These are phyloP conservation scores for Epistrophe eligans DNA, from an alignment of 2,888 invertebrate genomes.

Conservation along the genomic window DNA sequence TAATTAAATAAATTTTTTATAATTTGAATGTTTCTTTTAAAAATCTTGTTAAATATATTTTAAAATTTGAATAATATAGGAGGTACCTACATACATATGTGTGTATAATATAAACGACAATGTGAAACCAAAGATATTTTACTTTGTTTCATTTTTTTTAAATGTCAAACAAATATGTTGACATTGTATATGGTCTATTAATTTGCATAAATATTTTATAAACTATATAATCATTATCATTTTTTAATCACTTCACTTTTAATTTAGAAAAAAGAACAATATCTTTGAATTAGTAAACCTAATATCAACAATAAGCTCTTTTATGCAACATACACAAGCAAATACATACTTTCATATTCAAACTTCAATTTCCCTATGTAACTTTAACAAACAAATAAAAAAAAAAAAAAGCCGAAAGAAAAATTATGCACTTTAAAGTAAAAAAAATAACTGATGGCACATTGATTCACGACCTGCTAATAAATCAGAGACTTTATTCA, in stretches of 20 bases:
- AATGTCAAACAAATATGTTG: neutral
- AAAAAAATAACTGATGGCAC: neutral
- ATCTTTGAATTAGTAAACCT: neutral
- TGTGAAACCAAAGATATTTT: neutral
- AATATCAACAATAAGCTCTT: neutral
- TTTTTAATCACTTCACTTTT: neutral
- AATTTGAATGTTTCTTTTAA: too few species aligned
- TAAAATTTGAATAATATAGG: too few species aligned
- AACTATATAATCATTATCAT: neutral
- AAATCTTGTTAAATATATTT: neutral
- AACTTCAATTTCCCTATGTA: neutral
- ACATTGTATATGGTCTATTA: neutral
- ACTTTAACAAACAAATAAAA: neutral
- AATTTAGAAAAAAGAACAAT: neutral
- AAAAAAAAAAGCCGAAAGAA: neutral
- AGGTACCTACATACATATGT: too few species aligned
- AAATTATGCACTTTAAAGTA: constrained; percentile 4
- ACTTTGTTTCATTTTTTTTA: neutral
- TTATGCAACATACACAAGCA: neutral
- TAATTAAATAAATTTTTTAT: too few species aligned
- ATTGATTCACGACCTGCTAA: constrained; percentile 8
- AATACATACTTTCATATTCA: neutral
- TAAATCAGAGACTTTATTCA: constrained; percentile 24
- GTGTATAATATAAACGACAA: too few species aligned
- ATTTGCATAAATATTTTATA: neutral